Conservation (phyloP, 2,113 vertebrate species). For the Aptenodytes forsteri region DNA sequence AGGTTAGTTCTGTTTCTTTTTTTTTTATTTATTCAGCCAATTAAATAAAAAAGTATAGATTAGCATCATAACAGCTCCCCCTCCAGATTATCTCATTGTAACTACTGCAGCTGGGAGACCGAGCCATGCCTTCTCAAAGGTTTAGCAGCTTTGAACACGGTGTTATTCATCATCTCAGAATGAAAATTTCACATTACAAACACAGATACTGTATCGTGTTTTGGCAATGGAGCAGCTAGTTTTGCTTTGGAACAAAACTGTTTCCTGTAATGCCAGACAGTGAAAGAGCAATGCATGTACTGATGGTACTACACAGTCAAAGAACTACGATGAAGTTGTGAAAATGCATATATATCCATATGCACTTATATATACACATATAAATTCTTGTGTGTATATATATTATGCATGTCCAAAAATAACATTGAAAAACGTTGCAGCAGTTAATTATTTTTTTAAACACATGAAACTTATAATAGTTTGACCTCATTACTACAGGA, state of each 20-base stretch:
- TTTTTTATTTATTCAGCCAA: conserved; percentile 38
- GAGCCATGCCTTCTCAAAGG: conserved; percentile 60
- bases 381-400: conserved; percentile 8
- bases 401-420: conserved; percentile 71
- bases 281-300: conserved; percentile 76
- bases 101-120: background rate
- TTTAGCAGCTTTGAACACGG: conserved; percentile 32
- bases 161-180: conserved; percentile 45
- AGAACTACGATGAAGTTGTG: conserved; percentile 73
- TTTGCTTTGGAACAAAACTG: conserved; percentile 70
- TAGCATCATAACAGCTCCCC: conserved; percentile 27
- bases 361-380: conserved; percentile 69
- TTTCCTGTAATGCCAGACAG: conserved; percentile 76
- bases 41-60: conserved; percentile 67
- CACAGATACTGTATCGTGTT: conserved; percentile 70
- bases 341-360: conserved; percentile 66
- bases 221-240: conserved; percentile 82
- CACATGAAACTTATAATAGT: conserved; percentile 68
- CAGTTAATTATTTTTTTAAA: conserved; percentile 62
- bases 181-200: conserved; percentile 66
- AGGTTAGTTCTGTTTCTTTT: conserved; percentile 6
- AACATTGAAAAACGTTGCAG: conserved; percentile 76
- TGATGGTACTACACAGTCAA: conserved; percentile 75
- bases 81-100: background rate
- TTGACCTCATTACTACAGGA: conserved; percentile 74